Conservation (phyloP, 2,888 invertebrate genomes). For the Rhogogaster chlorosoma region DNA sequence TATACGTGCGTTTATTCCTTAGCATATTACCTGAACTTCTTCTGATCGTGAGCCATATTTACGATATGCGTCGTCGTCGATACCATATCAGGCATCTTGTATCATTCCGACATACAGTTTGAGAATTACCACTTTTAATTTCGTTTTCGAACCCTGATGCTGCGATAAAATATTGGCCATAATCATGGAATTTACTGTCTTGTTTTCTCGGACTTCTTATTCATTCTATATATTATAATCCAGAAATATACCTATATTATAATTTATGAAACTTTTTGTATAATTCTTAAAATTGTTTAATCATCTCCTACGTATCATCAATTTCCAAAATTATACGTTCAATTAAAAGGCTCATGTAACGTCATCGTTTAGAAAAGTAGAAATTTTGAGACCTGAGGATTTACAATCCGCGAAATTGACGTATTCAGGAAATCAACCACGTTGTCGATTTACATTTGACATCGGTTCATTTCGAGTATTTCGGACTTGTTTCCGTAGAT, state of each 20-base stretch:
- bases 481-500: conserved; percentile 15
- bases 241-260: background rate
- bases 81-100: background rate
- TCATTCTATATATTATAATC: background rate
- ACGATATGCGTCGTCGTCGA: conserved; percentile 22
- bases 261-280: background rate
- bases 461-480: background rate
- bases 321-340: background rate
- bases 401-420: background rate
- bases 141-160: background rate
- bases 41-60: conserved; percentile 8
- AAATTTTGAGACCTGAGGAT: background rate
- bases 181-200: background rate
- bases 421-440: background rate
- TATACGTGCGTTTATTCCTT: background rate
- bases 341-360: background rate
- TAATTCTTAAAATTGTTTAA: background rate
- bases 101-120: background rate
- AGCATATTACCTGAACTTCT: conserved; percentile 3
- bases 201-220: background rate
- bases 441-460: background rate
- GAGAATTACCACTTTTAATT: background rate
- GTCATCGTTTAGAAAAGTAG: background rate
- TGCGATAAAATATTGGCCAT: background rate
- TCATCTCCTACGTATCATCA: too few species aligned